Evolutionary conservation across 2,888 invertebrate genomes (phyloP).

Genomic region (Pandemis heparana): DNA sequence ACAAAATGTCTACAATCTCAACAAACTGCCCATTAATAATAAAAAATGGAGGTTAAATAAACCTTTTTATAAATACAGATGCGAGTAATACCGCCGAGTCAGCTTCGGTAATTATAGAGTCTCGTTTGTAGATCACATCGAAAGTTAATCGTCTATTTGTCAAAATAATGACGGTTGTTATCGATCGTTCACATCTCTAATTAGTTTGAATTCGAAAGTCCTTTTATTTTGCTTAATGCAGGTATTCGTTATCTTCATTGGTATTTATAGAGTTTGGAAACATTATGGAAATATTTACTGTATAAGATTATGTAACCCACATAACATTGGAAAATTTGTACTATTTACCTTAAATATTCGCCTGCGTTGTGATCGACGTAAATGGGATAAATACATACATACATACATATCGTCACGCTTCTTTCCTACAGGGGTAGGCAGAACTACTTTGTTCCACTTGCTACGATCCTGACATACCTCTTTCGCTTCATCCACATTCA

Average conservation of each 20-base stretch:
- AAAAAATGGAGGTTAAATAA: not conserved
- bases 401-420: too few relatives aligned
- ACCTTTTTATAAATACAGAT: constrained; percentile 21
- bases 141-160: constrained; percentile 57
- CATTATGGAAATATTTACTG: not conserved
- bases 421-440: too few relatives aligned
- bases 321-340: too few relatives aligned
- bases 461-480: too few relatives aligned
- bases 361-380: too few relatives aligned
- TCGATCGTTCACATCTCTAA: constrained; percentile 32
- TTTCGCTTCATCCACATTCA: too few relatives aligned
- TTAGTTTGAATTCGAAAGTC: constrained; percentile 26
- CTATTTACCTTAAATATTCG: too few relatives aligned
- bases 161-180: constrained; percentile 52
- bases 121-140: constrained; percentile 51
- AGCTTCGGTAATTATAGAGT: constrained; percentile 48
- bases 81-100: constrained; percentile 48
- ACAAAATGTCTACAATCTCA: not conserved
- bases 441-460: too few relatives aligned
- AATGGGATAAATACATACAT: too few relatives aligned
- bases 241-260: not conserved
- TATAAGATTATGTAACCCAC: too few relatives aligned
- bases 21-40: not conserved
- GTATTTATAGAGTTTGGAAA: not conserved
- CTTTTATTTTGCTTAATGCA: constrained; percentile 24